Percentiles rank a stretch among this genome's conserved stretches.
Evolutionary conservation across 2,888 invertebrate species (phyloP).

Genomic region (Agonopterix subpropinquella): DNA sequence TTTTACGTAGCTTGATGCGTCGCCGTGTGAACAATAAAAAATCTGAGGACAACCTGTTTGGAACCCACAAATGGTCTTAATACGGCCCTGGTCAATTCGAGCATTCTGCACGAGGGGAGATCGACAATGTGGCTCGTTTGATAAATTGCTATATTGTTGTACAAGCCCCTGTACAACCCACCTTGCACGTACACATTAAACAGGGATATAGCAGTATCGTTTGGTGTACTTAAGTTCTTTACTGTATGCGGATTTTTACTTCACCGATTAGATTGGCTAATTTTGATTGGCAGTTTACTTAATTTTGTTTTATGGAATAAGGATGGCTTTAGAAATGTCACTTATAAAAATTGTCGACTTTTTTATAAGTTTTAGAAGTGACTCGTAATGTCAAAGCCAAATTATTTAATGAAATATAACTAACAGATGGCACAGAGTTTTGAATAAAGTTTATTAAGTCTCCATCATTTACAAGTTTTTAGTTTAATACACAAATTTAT

Average conservation of each 20-base stretch:
- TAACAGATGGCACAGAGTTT: background rate
- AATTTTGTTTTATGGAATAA: background rate
- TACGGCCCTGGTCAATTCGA: conserved; percentile 1
- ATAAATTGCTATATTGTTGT: conserved; percentile 71
- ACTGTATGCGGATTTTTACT: conserved; percentile 2
- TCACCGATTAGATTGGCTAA: conserved; percentile 2
- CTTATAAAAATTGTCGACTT: background rate
- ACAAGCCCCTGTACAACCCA: conserved; percentile 31
- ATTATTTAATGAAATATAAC: background rate
- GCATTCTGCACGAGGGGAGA: conserved; percentile 37
- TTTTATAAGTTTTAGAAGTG: background rate
- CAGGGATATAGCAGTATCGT: background rate
- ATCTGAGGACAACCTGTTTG: too few species aligned
- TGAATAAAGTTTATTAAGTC: too few species aligned
- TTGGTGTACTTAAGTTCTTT: background rate
- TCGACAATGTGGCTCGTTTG: conserved; percentile 69
- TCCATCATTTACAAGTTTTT: too few species aligned
- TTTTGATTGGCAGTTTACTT: conserved; percentile 6
- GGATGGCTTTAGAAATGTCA: too few species aligned
- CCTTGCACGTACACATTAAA: background rate
- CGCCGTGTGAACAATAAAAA: too few species aligned
- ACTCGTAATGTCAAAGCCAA: background rate
- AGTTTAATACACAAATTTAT: background rate
- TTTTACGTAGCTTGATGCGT: too few species aligned
- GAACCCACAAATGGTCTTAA: background rate